Evolutionary conservation across 2,797 vertebrate genomes (phyloP).

Genomic region (Lithobates pipiens): DNA sequence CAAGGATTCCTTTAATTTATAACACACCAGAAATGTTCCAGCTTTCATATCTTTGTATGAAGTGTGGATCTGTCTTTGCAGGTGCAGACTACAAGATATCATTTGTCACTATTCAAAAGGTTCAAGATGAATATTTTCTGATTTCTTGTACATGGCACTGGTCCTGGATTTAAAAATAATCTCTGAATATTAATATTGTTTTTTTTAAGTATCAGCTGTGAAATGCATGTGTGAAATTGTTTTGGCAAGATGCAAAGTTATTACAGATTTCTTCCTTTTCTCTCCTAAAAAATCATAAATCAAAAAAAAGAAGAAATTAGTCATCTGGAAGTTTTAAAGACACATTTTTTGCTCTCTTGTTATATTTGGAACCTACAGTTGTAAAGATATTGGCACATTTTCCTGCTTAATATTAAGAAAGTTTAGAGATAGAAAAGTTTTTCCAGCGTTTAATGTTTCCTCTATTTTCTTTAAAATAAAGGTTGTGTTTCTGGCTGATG

Average conservation of each 20-base stretch:
- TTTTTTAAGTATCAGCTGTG: constrained; percentile 1
- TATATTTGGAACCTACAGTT: background rate
- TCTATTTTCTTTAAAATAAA: background rate
- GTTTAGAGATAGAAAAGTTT: background rate
- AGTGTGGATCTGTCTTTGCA: constrained; percentile 51
- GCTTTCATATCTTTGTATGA: constrained; percentile 52
- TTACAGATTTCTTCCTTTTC: constrained; percentile 7
- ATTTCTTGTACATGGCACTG: background rate
- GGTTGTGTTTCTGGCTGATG: constrained; percentile 7
- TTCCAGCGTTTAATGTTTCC: constrained; percentile 5
- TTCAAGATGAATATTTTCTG: constrained; percentile 26
- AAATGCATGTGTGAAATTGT: background rate
- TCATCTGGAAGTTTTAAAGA: constrained; percentile 21
- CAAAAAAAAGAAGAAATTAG: background rate
- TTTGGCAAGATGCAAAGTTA: constrained; percentile 23
- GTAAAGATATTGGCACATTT: constrained; percentile 5
- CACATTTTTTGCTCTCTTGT: background rate
- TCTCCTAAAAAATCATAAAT: constrained; percentile 10
- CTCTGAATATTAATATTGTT: constrained; percentile 17
- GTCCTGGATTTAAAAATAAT: constrained; percentile 26
- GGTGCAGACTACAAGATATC: constrained; percentile 39
- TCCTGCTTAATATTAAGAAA: background rate
- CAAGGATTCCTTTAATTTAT: constrained; percentile 52
- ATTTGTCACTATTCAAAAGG: constrained; percentile 21
- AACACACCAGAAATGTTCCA: constrained; percentile 46